Percentiles rank a stretch among this genome's conserved stretches.
These are phyloP conservation scores for Sphaerophoria rueppellii DNA, from an alignment of 2,888 invertebrate species.

Conservation along the genomic window DNA sequence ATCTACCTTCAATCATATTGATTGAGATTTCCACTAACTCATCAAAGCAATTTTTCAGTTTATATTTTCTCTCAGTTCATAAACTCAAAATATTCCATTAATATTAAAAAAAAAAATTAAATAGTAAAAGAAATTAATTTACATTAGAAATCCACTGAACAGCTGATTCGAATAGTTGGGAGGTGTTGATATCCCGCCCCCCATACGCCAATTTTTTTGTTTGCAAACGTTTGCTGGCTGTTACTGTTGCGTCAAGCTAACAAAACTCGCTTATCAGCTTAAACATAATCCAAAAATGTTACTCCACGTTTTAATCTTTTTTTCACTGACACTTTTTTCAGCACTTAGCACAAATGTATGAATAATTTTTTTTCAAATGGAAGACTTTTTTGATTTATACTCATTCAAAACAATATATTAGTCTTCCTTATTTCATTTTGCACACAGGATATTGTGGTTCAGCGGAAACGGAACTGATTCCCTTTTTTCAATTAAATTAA, in stretches of 20 bases:
- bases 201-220: conserved; percentile 65
- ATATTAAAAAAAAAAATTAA: conserved; percentile 16
- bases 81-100: conserved; percentile 34
- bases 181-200: conserved; percentile 74
- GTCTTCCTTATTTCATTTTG: conserved; percentile 46
- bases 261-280: conserved; percentile 1
- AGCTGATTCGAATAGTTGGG: conserved; percentile 73
- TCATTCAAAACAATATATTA: conserved; percentile 20
- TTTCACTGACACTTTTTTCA: conserved; percentile 21
- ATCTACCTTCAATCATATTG: no score
- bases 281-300: conserved; percentile 47
- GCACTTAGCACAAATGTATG: conserved; percentile 26
- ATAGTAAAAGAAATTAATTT: conserved; percentile 47
- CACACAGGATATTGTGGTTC: conserved; percentile 29
- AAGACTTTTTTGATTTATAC: conserved; percentile 34
- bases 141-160: conserved; percentile 74
- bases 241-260: background rate
- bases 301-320: conserved; percentile 22
- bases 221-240: conserved; percentile 41
- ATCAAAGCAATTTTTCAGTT: no score
- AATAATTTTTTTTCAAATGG: conserved; percentile 19
- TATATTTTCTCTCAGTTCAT: conserved; percentile 23
- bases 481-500: conserved; percentile 10
- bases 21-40: no score
- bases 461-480: conserved; percentile 23